Evolutionary conservation across 2,888 invertebrate genomes (phyloP).

Genomic region (Argynnis bischoffii): DNA sequence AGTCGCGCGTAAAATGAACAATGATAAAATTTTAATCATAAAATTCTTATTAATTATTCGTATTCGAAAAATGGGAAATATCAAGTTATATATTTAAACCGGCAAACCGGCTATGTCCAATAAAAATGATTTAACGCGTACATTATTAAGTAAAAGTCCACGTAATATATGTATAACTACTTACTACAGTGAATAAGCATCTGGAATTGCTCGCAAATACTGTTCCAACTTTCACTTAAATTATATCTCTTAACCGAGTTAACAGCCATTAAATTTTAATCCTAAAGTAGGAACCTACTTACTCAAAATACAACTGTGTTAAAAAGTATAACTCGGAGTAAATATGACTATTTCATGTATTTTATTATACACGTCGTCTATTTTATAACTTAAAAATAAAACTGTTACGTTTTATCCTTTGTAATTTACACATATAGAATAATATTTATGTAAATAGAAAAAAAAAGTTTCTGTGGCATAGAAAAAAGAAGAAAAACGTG

Average conservation of each 20-base stretch:
- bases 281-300: conserved; percentile 2
- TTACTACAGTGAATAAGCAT: conserved; percentile 28
- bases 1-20: too few relatives aligned
- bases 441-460: too few relatives aligned
- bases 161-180: conserved; percentile 9
- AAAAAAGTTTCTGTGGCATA: too few relatives aligned
- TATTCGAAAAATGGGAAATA: neutral
- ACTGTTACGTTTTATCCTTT: too few relatives aligned
- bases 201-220: conserved; percentile 20
- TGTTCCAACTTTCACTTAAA: conserved; percentile 30
- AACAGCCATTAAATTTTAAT: conserved; percentile 27
- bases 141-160: conserved; percentile 14
- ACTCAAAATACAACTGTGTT: too few relatives aligned
- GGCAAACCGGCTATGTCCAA: neutral
- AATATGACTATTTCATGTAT: too few relatives aligned
- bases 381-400: too few relatives aligned
- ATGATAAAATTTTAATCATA: neutral
- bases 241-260: conserved; percentile 27
- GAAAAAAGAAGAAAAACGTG: too few relatives aligned
- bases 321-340: too few relatives aligned
- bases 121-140: conserved; percentile 7
- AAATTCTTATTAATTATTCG: too few relatives aligned
- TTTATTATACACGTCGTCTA: too few relatives aligned
- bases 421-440: too few relatives aligned
- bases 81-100: neutral